Evolutionary conservation across 2,113 vertebrate species (phyloP).

Genomic region (Paedocypris sp.): DNA sequence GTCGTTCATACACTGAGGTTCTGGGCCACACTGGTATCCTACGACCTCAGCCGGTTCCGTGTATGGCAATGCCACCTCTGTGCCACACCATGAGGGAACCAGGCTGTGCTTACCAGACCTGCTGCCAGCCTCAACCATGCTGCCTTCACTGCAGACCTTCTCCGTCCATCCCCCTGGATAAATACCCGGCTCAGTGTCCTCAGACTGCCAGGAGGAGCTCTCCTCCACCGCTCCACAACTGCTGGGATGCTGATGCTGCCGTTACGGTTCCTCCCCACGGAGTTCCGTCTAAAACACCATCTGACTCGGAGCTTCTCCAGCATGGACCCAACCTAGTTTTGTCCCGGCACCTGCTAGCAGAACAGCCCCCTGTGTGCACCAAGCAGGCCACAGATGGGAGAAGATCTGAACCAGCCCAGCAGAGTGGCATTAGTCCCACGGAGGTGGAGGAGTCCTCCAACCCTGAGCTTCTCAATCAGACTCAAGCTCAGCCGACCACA

Average conservation of each 20-base stretch:
- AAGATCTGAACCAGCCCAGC: background rate
- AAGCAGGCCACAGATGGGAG: background rate
- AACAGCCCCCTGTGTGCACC: background rate
- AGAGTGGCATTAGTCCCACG: too few relatives aligned
- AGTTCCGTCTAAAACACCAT: constrained; percentile 20
- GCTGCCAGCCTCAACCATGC: constrained; percentile 64
- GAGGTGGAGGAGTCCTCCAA: too few relatives aligned
- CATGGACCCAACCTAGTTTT: background rate
- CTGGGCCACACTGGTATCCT: constrained; percentile 61
- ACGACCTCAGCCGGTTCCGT: constrained; percentile 64
- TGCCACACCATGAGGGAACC: constrained; percentile 62
- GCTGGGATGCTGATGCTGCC: constrained; percentile 44
- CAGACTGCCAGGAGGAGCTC: constrained; percentile 40
- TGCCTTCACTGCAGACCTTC: constrained; percentile 65
- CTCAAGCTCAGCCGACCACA: background rate
- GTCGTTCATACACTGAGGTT: constrained; percentile 58
- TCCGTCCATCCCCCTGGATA: constrained; percentile 49
- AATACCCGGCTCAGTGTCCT: constrained; percentile 47
- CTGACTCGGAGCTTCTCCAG: background rate
- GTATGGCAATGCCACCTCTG: constrained; percentile 57
- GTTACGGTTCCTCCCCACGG: constrained; percentile 28
- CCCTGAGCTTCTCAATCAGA: background rate
- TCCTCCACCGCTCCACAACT: constrained; percentile 41
- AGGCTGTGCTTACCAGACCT: constrained; percentile 63
- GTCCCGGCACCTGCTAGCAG: background rate